Conservation (phyloP, 2,797 vertebrate species). For the Acanthornis magna region DNA sequence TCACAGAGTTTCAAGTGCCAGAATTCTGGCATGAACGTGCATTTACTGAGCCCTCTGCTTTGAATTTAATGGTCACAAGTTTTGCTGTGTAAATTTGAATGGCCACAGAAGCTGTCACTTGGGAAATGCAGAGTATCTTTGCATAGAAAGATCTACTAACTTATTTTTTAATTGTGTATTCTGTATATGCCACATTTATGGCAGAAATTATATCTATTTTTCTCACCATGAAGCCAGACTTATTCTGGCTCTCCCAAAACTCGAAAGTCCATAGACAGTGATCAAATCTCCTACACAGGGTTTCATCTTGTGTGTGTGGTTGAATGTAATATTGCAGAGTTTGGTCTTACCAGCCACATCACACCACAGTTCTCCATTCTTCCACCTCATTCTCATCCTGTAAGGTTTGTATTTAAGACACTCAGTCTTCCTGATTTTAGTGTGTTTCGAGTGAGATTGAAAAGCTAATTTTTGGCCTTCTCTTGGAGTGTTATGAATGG, state of each 20-base stretch:
- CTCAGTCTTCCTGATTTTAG: neutral
- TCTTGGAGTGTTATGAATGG: neutral
- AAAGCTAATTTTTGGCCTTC: neutral
- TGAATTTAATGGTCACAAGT: rapidly evolving
- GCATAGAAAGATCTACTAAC: neutral
- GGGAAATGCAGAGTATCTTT: neutral
- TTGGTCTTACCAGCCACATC: neutral
- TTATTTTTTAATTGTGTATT: neutral
- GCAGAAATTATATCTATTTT: neutral
- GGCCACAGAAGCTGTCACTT: neutral
- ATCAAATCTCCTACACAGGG: neutral
- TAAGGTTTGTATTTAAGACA: neutral
- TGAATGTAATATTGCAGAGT: neutral
- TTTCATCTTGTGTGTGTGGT: neutral
- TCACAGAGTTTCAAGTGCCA: neutral
- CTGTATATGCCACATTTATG: neutral
- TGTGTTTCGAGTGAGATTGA: neutral
- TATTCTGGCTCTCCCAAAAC: neutral
- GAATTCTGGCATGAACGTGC: neutral
- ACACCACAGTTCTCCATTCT: neutral
- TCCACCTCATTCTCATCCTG: neutral
- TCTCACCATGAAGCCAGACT: neutral
- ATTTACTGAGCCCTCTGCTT: neutral
- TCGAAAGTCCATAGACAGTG: neutral
- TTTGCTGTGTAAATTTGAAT: neutral